Base-by-base conservation (phyloP, 2,113 vertebrate genomes). In the Neolamprologus ventralis region DNA sequence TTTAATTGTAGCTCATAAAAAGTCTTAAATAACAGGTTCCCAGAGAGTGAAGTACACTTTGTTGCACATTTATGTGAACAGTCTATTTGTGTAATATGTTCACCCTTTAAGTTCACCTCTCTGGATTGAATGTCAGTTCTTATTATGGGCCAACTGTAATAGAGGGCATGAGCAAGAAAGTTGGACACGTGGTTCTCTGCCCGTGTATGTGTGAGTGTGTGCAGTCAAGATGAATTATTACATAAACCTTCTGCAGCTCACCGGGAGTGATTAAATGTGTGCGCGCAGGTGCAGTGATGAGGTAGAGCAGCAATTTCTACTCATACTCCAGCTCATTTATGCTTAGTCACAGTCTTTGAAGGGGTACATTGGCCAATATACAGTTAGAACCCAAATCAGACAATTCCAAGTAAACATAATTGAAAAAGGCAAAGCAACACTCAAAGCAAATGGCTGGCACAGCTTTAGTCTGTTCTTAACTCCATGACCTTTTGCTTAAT, bases 61-160 rank as follows among this genome's bases (percentile, higher is more conserved):
- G 40, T 60, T 80, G 28, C 71, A 12, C 42, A 49, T 75, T 75
- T 75, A 75, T 60, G 51, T 53, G 53, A 28, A 17, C 13, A 17
- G 57, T 78, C 54, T 79, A 23, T 87, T 63, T 80, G 73, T 55
- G 82, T 78, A 68, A 42, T 53, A 57, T 31, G 47, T 83, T 51
- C 19, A 28, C 71, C 49, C 28, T 49, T 87, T 47, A 1, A 35
- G 35, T 63, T 80, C 53, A 85, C 49, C 73, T 85, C 55, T 51
- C 60, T 83, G 78, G 37, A 87, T 89, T 86, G 84, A 81, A 91
- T 84, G 78, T 82, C 87, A 84, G 33, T 45, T 81, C 51, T 78
- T 71, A 63, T 82, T 83, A 78, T 8, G 57, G 42, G 73, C 53
- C 17, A 86, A 68, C 55, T 40, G 49, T 78, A 78, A 51, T 17